A percentile compares a stretch with the other conserved stretches of the same genome.
phyloP scores from a whole-genome alignment of 2,888 invertebrate genomes.

The Abscondita cerata region DNA sequence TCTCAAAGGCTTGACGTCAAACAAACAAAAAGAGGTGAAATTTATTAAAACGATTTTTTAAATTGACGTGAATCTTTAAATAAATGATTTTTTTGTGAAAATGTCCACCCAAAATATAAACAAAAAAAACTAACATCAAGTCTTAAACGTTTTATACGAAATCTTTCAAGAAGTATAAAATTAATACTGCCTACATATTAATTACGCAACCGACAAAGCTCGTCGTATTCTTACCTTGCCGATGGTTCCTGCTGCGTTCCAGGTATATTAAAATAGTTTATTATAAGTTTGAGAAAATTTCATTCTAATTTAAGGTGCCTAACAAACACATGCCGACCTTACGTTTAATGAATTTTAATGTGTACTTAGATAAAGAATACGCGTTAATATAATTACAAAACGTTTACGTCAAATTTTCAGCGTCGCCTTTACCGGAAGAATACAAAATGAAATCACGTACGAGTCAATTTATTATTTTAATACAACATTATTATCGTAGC shows the following conservation, averaged over 20 bases:
- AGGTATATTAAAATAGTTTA: constrained; percentile 12
- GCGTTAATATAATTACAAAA: background rate
- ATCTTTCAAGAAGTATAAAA: constrained; percentile 20
- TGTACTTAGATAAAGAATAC: no score
- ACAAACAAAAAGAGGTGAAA: no score
- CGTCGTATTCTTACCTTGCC: constrained; percentile 7
- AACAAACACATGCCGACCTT: constrained; percentile 1
- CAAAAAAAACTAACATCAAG: no score
- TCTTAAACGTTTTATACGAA: constrained; percentile 2
- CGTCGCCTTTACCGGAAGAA: no score
- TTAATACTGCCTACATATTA: constrained; percentile 20
- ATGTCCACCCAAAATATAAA: constrained; percentile 2
- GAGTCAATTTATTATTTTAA: constrained; percentile 14
- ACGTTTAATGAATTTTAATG: no score
- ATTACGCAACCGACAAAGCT: constrained; percentile 20
- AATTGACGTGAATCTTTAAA: constrained; percentile 1
- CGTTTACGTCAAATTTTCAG: constrained; percentile 3
- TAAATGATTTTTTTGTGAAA: background rate
- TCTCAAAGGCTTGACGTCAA: no score
- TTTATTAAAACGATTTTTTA: no score
- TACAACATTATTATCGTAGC: constrained; percentile 16
- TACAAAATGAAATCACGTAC: no score
- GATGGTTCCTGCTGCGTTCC: constrained; percentile 8
- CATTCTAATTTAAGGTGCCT: constrained; percentile 2
- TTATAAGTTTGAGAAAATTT: constrained; percentile 8